These are phyloP conservation scores for Macheiramphus alcinus DNA, from an alignment of 2,113 vertebrate genomes.

Conservation along the genomic window DNA sequence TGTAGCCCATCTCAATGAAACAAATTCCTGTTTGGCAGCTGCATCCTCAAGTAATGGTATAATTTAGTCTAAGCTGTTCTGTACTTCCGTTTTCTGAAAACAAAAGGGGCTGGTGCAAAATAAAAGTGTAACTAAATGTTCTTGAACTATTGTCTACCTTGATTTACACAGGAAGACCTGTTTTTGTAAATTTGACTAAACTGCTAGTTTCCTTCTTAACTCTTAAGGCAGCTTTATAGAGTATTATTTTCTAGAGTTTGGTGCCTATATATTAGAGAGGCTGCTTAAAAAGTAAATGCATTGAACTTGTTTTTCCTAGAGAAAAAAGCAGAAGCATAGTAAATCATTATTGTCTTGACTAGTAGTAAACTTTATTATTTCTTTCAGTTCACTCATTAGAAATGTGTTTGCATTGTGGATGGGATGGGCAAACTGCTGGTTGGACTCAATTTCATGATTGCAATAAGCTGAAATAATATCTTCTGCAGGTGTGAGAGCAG, in stretches of 20 bases:
- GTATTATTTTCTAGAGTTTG: not conserved
- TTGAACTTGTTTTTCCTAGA: not conserved
- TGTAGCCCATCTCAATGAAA: constrained; percentile 38
- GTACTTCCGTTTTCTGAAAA: constrained; percentile 49
- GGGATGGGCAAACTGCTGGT: not conserved
- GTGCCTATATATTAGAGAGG: not conserved
- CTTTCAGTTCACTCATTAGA: not conserved
- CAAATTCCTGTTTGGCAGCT: constrained; percentile 65
- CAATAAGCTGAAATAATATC: not conserved
- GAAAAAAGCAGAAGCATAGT: not conserved
- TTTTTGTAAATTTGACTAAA: constrained; percentile 12
- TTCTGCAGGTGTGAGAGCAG: not conserved
- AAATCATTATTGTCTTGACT: not conserved
- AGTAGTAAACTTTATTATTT: not conserved
- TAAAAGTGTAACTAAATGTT: constrained; percentile 19
- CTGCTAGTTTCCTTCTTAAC: not conserved
- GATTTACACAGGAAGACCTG: constrained; percentile 56
- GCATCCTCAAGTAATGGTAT: constrained; percentile 58
- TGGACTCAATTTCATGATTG: not conserved
- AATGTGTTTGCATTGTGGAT: not conserved
- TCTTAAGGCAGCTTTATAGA: not conserved
- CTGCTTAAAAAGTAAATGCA: not conserved
- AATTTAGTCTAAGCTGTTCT: constrained; percentile 30
- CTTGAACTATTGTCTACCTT: constrained; percentile 48
- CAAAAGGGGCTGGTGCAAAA: constrained; percentile 46